Evolutionary conservation across 2,113 vertebrate genomes (phyloP), one percentile per base, ranked within the genome.

Genomic region (Clarias magur): DNA sequence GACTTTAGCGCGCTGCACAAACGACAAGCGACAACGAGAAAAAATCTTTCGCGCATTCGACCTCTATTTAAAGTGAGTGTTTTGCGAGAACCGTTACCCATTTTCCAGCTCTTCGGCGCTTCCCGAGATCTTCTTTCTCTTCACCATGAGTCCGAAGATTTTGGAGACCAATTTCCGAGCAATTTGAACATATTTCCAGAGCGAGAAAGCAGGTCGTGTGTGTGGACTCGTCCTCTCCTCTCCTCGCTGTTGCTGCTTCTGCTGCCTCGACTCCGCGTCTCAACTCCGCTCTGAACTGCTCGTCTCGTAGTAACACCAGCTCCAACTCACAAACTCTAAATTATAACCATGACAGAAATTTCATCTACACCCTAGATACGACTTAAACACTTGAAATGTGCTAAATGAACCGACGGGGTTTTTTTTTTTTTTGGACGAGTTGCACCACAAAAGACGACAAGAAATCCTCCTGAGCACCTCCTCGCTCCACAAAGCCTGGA

Each of bases 91-190:
- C 89, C 89, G 93, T 94, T 95, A 96, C 95, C 96, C 95, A 93
- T 96, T 93, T 88, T 93, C 94, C 85, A 92, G 94, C 88, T 96
- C 95, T 92, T 93, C 93, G 86, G 92, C 92, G 89, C 94, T 95
- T 19, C 92, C 89, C 87, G 95, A 93, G 90, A 92, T 95, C 95
- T 93, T 96, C 96, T 92, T 96, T 92, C 95, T 96, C 94, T 96
- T 97, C 96, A 97, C 97, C 97, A 96, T 96, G 95, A 95, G 91
- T 94, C 95, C 95, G 94, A 91, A 88, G 92, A 88, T 92, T 90
- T 93, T 91, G 84, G 92, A 90, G 92, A 92, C 86, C 93, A 94
- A 92, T 92, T 85, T 80, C 48, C 82, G 93, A 91, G 91, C 93
- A 91, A 90, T 90, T 91, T 82, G 88, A 94, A 94, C 98, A 97